Conservation (phyloP, 2,113 vertebrate species). For the Dasyurus viverrinus region DNA sequence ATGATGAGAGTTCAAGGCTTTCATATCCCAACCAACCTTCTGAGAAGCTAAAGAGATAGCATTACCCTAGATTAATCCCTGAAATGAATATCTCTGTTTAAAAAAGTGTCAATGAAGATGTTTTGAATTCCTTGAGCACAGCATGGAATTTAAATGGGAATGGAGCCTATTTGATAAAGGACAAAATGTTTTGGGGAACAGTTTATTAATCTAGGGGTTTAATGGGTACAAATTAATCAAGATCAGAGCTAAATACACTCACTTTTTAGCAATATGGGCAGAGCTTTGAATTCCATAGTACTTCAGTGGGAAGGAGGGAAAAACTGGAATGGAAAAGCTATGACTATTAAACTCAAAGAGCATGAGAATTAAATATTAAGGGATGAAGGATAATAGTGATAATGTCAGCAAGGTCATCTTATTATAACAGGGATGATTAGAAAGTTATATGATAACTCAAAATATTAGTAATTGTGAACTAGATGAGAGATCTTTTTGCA, state of each 20-base stretch:
- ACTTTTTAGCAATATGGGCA: not conserved
- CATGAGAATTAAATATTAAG: not conserved
- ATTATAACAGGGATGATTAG: not conserved
- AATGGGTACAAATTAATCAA: not conserved
- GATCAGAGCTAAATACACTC: not conserved
- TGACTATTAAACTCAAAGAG: slow-evolving; percentile 3
- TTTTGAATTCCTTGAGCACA: not conserved
- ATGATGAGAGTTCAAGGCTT: not conserved
- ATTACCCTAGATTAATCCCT: not conserved
- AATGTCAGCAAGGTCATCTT: not conserved
- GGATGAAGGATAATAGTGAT: not conserved
- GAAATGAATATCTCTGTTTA: not conserved
- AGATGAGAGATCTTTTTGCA: not conserved
- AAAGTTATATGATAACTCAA: not conserved
- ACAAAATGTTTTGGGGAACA: not conserved
- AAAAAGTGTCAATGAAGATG: not conserved
- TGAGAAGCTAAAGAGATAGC: not conserved
- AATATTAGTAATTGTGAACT: not conserved
- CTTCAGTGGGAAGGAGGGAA: not conserved
- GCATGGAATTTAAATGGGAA: not conserved
- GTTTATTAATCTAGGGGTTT: not conserved
- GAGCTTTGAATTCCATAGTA: not conserved
- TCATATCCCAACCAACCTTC: not conserved
- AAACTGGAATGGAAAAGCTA: not conserved
- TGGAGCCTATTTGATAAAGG: not conserved